phyloP scores from a whole-genome alignment of 2,797 vertebrate species.

The Lepus townsendii region DNA sequence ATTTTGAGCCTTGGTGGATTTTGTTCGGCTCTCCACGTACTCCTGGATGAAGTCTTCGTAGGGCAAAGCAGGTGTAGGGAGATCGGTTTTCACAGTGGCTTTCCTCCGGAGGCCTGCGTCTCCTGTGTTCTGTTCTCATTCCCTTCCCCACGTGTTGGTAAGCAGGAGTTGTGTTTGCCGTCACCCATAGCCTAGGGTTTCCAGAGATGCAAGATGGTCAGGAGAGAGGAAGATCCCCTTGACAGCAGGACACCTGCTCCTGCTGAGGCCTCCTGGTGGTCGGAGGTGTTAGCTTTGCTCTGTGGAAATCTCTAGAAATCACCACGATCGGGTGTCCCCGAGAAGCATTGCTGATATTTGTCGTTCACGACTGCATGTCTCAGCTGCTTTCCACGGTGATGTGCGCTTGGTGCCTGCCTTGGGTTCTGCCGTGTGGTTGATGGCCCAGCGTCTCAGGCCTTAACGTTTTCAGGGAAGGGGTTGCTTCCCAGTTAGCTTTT shows the following conservation, averaged over 20 bases:
- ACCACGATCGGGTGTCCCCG: neutral
- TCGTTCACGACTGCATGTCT: neutral
- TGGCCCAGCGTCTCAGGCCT: neutral
- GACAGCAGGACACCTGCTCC: neutral
- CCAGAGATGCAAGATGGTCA: neutral
- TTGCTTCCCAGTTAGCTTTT: conserved; percentile 4
- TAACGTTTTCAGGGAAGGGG: neutral
- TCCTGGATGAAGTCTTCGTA: neutral
- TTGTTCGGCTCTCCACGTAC: neutral
- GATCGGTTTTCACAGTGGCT: neutral
- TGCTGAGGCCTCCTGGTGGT: neutral
- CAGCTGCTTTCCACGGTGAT: neutral
- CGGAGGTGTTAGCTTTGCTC: neutral
- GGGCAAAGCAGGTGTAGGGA: neutral
- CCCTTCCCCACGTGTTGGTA: neutral
- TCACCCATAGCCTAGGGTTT: neutral
- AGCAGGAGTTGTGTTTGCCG: neutral
- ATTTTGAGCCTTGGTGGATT: conserved; percentile 14
- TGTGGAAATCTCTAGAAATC: neutral
- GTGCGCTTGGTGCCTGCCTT: neutral
- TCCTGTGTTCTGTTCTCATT: neutral
- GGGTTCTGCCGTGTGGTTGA: neutral
- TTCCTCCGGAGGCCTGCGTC: neutral
- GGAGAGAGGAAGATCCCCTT: neutral
- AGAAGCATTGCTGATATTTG: neutral